Evolutionary conservation across 1,140 invertebrate species (phyloP).

Genomic region (Solen grandis): DNA sequence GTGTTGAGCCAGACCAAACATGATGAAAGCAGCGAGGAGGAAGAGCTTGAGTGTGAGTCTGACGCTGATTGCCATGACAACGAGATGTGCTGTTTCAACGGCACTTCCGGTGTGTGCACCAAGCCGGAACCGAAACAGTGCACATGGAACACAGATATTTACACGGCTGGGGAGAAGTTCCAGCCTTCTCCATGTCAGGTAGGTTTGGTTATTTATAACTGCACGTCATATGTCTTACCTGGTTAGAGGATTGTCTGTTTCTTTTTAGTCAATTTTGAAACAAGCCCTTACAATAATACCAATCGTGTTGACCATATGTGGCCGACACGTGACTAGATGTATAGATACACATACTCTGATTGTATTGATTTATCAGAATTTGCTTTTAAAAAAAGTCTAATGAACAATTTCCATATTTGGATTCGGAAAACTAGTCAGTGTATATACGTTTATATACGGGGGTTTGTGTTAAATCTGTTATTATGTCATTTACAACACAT

Average conservation of each 20-base stretch:
- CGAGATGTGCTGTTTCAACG: slow-evolving; percentile 29
- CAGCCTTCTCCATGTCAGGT: slow-evolving; percentile 22
- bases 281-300: not conserved
- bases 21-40: not conserved
- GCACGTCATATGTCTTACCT: not conserved
- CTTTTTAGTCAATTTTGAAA: not conserved
- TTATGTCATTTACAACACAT: too few relatives aligned
- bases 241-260: not conserved
- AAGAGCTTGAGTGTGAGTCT: slow-evolving; percentile 3
- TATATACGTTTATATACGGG: too few relatives aligned
- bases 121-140: not conserved
- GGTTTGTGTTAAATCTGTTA: too few relatives aligned
- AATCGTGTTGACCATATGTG: not conserved
- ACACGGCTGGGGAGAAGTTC: slow-evolving; percentile 25
- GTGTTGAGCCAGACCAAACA: not conserved
- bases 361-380: not conserved
- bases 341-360: not conserved
- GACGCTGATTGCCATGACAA: slow-evolving; percentile 1
- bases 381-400: too few relatives aligned
- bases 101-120: slow-evolving; percentile 15
- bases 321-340: not conserved
- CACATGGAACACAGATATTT: not conserved
- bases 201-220: not conserved
- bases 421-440: too few relatives aligned
- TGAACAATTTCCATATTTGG: too few relatives aligned